Evolutionary conservation across 92 coral and sea anemone genomes (phyloP).

Genomic region (Porites divaricata): DNA sequence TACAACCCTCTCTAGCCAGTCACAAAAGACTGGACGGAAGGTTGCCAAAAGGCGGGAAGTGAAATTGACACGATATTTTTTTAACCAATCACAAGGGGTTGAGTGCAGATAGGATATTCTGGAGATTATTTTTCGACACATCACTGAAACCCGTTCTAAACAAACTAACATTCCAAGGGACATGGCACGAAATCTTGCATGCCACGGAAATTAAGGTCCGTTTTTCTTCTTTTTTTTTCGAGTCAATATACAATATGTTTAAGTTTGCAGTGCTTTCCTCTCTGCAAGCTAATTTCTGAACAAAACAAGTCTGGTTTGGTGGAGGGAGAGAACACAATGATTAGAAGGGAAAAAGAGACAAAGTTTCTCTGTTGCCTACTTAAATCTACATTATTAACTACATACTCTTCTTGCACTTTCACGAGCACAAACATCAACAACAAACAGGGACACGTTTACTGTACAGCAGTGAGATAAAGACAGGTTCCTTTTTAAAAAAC

Average conservation of each 20-base stretch:
- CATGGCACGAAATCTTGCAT: slow-evolving; percentile 49
- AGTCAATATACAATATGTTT: slow-evolving; percentile 77
- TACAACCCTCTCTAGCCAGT: not conserved
- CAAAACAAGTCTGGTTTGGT: slow-evolving; percentile 52
- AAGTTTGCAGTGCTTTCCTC: slow-evolving; percentile 17
- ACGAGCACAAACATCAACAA: slow-evolving; percentile 23
- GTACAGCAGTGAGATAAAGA: slow-evolving; percentile 37
- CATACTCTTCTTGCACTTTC: slow-evolving; percentile 53
- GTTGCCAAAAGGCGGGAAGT: too few species aligned
- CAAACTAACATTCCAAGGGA: slow-evolving; percentile 19
- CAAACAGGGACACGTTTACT: slow-evolving; percentile 23
- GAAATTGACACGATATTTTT: too few species aligned
- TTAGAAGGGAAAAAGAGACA: slow-evolving; percentile 16
- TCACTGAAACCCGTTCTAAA: not conserved
- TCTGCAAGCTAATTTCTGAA: slow-evolving; percentile 63
- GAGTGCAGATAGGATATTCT: too few species aligned
- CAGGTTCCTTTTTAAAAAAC: slow-evolving; percentile 57
- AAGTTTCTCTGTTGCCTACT: slow-evolving; percentile 21
- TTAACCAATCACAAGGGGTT: too few species aligned
- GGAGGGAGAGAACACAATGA: slow-evolving; percentile 18
- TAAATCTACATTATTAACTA: slow-evolving; percentile 18
- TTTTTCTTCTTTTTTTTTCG: slow-evolving; percentile 36
- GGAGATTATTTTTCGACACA: too few species aligned
- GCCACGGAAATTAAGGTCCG: slow-evolving; percentile 75
- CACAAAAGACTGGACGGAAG: too few species aligned